Conservation (phyloP, 35 echinoderm and acorn worm genomes). For the Nesometra sesokonis region DNA sequence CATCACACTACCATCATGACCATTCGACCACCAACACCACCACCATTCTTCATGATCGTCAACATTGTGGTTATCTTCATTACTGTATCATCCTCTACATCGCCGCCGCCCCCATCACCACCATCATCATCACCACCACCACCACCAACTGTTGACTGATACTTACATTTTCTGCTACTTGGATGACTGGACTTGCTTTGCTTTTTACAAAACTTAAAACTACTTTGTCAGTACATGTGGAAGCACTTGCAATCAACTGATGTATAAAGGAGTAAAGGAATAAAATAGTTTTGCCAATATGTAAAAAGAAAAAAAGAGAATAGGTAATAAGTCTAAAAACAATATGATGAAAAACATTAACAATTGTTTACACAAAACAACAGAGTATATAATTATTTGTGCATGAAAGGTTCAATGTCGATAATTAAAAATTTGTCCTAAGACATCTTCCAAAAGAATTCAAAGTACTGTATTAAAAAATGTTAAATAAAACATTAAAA, state of each 20-base stretch:
- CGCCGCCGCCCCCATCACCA: no score
- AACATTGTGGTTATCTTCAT: background rate
- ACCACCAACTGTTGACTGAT: no score
- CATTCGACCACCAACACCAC: no score
- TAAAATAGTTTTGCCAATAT: background rate
- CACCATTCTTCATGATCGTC: background rate
- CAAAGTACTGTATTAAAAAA: no score
- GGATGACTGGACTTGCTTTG: slow-evolving; percentile 50
- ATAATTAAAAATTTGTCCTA: no score
- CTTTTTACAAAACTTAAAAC: slow-evolving; percentile 60
- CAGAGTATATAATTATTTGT: no score
- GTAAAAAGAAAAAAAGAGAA: background rate
- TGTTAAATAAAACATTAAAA: no score
- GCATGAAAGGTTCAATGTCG: no score
- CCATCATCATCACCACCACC: background rate
- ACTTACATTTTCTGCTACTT: slow-evolving; percentile 91
- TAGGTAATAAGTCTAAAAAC: background rate
- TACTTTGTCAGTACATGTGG: slow-evolving; percentile 71
- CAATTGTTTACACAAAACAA: no score
- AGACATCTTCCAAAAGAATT: no score
- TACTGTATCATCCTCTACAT: background rate
- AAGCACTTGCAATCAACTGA: slow-evolving; percentile 76
- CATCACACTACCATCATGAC: no score
- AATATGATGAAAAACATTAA: no score
- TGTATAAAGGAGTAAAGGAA: slow-evolving; percentile 37